Percentiles rank a stretch among this genome's conserved stretches.
Evolutionary conservation across 64 coral and sea anemone genomes (phyloP).

Genomic region (Dendronephthya gigantea): DNA sequence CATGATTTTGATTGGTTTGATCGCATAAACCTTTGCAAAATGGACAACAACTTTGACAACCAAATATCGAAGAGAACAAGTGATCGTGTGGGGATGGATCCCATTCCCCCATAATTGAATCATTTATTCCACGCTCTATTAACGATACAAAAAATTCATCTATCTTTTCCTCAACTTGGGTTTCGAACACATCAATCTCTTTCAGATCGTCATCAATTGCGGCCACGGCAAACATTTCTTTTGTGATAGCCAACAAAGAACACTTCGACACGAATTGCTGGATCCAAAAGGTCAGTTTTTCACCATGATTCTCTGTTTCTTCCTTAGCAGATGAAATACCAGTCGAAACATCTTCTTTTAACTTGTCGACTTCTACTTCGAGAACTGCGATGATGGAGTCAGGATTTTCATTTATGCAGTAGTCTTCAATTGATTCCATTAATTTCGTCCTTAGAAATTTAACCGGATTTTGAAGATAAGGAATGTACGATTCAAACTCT

Average conservation of each 20-base stretch:
- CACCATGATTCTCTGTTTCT: not conserved
- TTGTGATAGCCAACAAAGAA: not conserved
- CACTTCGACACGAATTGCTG: not conserved
- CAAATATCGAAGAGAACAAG: not conserved
- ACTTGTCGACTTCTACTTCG: not conserved
- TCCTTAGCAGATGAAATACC: not conserved
- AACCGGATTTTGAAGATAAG: not conserved
- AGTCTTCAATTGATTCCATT: not conserved
- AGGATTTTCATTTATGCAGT: not conserved
- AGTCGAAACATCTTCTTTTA: not conserved
- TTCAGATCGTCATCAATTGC: not conserved
- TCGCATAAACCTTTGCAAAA: not conserved
- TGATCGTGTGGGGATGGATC: not conserved
- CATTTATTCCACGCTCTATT: not conserved
- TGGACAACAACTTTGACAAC: too few relatives aligned
- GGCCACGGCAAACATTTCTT: not conserved
- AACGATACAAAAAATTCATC: not conserved
- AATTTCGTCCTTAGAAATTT: not conserved
- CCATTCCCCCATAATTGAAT: not conserved
- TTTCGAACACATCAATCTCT: not conserved
- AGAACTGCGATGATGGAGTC: not conserved
- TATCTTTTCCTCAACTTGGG: not conserved
- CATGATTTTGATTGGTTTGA: not conserved
- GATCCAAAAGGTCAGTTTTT: not conserved
- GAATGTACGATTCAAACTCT: not conserved